Evolutionary conservation across 2,797 vertebrate genomes (phyloP).

Genomic region (Harpagifer antarcticus): DNA sequence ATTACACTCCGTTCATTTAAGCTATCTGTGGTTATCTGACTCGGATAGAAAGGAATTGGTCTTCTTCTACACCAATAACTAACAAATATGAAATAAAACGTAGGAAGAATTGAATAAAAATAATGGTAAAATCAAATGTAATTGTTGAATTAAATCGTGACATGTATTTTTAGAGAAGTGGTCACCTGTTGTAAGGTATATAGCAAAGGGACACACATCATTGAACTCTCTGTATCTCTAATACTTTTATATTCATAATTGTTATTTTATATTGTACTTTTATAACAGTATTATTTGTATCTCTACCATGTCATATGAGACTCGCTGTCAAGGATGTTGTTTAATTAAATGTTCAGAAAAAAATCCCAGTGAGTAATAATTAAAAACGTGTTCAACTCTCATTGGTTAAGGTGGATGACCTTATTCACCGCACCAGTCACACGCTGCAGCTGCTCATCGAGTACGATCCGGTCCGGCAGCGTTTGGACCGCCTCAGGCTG

Average conservation of each 20-base stretch:
- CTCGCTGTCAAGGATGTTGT: too few relatives aligned
- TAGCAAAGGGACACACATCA: too few relatives aligned
- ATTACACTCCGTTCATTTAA: neutral
- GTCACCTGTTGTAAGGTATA: too few relatives aligned
- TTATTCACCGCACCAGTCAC: constrained; percentile 92
- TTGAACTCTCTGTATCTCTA: too few relatives aligned
- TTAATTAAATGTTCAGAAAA: too few relatives aligned
- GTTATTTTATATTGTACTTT: too few relatives aligned
- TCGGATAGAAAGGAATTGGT: neutral
- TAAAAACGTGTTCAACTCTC: constrained; percentile 2
- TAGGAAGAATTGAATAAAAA: neutral
- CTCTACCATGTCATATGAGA: too few relatives aligned
- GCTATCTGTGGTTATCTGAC: neutral
- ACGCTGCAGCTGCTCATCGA: constrained; percentile 95
- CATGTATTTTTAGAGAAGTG: too few relatives aligned
- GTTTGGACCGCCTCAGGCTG: constrained; percentile 88
- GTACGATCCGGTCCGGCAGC: constrained; percentile 93
- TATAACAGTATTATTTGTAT: too few relatives aligned
- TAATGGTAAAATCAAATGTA: neutral
- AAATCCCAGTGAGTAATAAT: neutral
- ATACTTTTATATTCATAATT: too few relatives aligned
- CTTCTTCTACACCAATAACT: neutral
- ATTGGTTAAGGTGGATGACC: constrained; percentile 88
- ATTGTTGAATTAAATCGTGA: too few relatives aligned
- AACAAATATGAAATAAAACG: neutral